Base-by-base conservation (phyloP, 2,113 vertebrate species). In the Poeciliopsis prolifica region DNA sequence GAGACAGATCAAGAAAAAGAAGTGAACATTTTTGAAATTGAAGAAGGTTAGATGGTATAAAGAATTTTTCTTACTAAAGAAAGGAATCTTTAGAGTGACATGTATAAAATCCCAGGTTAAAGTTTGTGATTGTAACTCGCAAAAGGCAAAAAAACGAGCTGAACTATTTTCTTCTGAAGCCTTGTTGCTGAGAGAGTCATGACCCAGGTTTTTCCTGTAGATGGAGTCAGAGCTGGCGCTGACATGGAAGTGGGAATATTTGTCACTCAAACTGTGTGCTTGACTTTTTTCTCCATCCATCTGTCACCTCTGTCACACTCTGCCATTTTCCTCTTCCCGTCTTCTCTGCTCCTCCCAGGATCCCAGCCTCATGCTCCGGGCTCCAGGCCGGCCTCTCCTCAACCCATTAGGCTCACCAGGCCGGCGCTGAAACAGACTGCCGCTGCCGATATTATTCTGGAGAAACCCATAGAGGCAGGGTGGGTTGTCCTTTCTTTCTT, bases 331-430 rank as follows among this genome's bases (percentile, higher is more conserved):
- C 40, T 30, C 22, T 78, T 42, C 15, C 71, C 68, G 66, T 30
- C 10, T 28, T 79, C 24, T 77, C 61, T 81, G 17, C 65, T 75
- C 28, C 71, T 78, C 78, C 75, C 85, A 94, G 94, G 70, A 76
- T 65, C 72, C 54, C 86, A 72, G 70, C 54, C 77, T 62, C 72
- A 63, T 30, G 68, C 77, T 65, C n/a, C 31, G 0, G 68, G 77
- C 81, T 91, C 90, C 69, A 91, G 85, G 24, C 93, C 94, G 76
- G 63, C 31, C 33, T 92, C 94, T 87, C 96, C 96, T 79, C 92
- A 90, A 83, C 96, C 95, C 31, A 91, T 97, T 90, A 94, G 89
- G 68, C 93, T 97, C 86, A 97, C 95, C 60, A 96, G 77, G 80
- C 81, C 82, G 48, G 74, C 60, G 0, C 69, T 81, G 68, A 61